Conservation (phyloP, 2,888 invertebrate species). For the Ypsolopha sequella region DNA sequence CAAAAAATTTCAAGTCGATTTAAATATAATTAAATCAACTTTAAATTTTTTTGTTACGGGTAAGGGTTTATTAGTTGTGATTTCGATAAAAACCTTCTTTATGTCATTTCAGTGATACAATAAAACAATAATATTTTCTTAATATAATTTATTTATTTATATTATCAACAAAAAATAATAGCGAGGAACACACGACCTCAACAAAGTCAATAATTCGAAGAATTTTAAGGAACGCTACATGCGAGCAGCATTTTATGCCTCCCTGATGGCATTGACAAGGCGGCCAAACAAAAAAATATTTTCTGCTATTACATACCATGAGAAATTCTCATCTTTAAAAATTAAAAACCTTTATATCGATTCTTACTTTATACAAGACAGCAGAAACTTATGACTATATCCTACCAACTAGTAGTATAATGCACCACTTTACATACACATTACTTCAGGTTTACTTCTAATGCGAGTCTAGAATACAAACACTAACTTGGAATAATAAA, state of each 20-base stretch:
- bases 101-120: not conserved
- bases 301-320: not conserved
- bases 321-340: not conserved
- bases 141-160: not conserved
- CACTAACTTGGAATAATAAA: too few relatives aligned
- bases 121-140: not conserved
- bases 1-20: too few relatives aligned
- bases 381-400: conserved; percentile 2
- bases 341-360: not conserved
- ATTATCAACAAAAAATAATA: conserved; percentile 1
- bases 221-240: too few relatives aligned
- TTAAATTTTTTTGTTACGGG: too few relatives aligned
- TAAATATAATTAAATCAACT: too few relatives aligned
- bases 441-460: not conserved
- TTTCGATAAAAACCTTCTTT: too few relatives aligned
- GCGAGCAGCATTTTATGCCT: too few relatives aligned
- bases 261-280: not conserved
- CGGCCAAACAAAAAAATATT: not conserved
- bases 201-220: not conserved
- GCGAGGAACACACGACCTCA: not conserved
- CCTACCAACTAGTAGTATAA: not conserved
- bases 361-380: conserved; percentile 1
- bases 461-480: not conserved
- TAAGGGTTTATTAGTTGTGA: too few relatives aligned
- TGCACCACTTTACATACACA: not conserved